Evolutionary conservation across 2,113 vertebrate genomes (phyloP).

Genomic region (Oostethus manadensis): DNA sequence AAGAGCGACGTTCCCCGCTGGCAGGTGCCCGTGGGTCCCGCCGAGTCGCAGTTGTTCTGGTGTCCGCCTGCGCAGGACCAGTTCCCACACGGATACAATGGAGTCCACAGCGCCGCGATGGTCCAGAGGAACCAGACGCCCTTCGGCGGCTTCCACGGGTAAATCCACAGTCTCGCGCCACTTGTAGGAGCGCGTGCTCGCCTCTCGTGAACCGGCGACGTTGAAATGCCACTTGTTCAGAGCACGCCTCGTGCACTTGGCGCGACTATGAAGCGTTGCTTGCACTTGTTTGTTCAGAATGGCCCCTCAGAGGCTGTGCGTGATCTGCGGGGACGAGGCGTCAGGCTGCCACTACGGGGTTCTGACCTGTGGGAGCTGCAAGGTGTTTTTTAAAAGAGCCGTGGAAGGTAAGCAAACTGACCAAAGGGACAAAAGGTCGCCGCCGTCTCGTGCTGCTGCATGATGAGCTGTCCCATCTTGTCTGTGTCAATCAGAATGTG

Average conservation of each 20-base stretch:
- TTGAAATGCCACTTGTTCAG: too few species aligned
- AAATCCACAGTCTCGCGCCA: constrained; percentile 11
- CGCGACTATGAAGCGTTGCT: background rate
- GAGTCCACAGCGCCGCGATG: constrained; percentile 39
- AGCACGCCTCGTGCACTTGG: too few species aligned
- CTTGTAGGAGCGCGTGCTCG: too few species aligned
- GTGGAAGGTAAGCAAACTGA: constrained; percentile 83
- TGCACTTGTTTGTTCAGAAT: constrained; percentile 60
- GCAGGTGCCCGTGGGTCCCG: constrained; percentile 35
- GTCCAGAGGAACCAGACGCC: constrained; percentile 42
- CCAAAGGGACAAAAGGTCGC: too few species aligned
- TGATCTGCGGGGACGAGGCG: constrained; percentile 94
- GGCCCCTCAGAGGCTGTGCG: constrained; percentile 85
- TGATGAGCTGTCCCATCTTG: too few species aligned
- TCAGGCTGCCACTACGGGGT: constrained; percentile 98
- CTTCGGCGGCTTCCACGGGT: constrained; percentile 60
- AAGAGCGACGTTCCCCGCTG: constrained; percentile 59
- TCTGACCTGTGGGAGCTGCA: constrained; percentile 96
- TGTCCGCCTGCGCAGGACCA: constrained; percentile 55
- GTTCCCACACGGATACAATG: constrained; percentile 44
- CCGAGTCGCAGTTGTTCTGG: constrained; percentile 62
- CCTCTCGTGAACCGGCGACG: too few species aligned
- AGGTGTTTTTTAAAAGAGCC: constrained; percentile 98
- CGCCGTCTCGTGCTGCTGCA: too few species aligned
- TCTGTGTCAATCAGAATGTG: too few species aligned